Evolutionary conservation across 2,113 vertebrate genomes (phyloP).

Genomic region (Chaetura pelagica): DNA sequence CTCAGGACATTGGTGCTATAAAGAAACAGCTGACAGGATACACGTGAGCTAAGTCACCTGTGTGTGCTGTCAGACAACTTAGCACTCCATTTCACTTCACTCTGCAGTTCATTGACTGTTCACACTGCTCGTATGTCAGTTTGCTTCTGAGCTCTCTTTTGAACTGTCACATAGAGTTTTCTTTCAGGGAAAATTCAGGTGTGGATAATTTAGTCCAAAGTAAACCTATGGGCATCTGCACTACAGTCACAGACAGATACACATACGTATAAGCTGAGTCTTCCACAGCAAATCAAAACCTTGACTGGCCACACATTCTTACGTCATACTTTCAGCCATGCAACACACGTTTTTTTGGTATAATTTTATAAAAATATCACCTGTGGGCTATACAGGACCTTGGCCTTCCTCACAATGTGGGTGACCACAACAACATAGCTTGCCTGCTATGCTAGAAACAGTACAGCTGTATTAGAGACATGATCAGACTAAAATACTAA

Average conservation of each 20-base stretch:
- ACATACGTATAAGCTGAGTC: rapidly evolving
- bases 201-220: background rate
- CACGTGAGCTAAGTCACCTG: background rate
- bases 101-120: background rate
- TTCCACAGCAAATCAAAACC: background rate
- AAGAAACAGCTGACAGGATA: background rate
- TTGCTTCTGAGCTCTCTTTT: slow-evolving; percentile 29
- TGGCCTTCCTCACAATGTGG: background rate
- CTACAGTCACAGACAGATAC: background rate
- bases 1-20: background rate
- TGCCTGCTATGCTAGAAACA: background rate
- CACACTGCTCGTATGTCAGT: background rate
- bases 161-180: slow-evolving; percentile 4
- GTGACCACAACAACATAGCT: background rate
- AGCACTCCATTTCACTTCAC: background rate
- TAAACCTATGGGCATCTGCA: background rate
- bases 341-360: background rate
- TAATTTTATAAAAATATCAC: background rate
- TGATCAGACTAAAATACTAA: background rate
- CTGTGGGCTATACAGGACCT: background rate
- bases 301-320: background rate
- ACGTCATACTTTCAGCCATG: background rate
- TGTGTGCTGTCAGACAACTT: slow-evolving; percentile 22
- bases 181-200: background rate
- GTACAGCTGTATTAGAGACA: background rate